A percentile compares a stretch with the other conserved stretches of the same genome.
phyloP scores from a whole-genome alignment of 2,888 invertebrate species.

The Fragum fragum region DNA sequence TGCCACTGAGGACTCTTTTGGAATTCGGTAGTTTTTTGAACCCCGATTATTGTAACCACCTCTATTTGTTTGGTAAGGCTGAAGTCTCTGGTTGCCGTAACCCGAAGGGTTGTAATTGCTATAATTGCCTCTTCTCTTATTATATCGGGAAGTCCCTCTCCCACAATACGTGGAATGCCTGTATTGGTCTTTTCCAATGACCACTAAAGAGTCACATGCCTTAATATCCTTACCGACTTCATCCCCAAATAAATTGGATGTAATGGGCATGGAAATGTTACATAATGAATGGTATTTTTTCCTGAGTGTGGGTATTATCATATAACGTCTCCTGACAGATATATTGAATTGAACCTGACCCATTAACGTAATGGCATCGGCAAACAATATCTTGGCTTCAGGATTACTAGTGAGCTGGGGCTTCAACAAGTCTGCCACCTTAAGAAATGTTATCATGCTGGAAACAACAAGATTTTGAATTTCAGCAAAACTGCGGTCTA shows the following conservation, averaged over 20 bases:
- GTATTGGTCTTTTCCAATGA: slow-evolving; percentile 10
- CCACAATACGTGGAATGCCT: not conserved
- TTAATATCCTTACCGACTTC: not conserved
- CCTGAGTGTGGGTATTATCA: not conserved
- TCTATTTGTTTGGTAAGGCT: not conserved
- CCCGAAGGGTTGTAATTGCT: not conserved
- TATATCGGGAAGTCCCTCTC: not conserved
- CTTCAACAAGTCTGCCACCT: no score
- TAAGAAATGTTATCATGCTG: no score
- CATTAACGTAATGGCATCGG: no score
- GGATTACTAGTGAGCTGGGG: no score
- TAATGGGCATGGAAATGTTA: slow-evolving; percentile 22
- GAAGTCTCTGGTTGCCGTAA: not conserved
- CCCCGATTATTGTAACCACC: not conserved
- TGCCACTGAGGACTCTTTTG: no score
- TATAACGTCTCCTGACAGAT: slow-evolving; percentile 1
- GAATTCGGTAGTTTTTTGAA: slow-evolving; percentile 25
- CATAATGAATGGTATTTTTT: no score
- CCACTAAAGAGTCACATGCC: no score
- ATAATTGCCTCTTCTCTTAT: not conserved
- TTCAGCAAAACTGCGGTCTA: no score
- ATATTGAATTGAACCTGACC: slow-evolving; percentile 9
- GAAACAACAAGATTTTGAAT: no score
- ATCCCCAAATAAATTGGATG: slow-evolving; percentile 14
- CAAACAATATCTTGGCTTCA: no score